phyloP scores from a whole-genome alignment of 1,140 invertebrate species.

The Drosophila mojavensis region DNA sequence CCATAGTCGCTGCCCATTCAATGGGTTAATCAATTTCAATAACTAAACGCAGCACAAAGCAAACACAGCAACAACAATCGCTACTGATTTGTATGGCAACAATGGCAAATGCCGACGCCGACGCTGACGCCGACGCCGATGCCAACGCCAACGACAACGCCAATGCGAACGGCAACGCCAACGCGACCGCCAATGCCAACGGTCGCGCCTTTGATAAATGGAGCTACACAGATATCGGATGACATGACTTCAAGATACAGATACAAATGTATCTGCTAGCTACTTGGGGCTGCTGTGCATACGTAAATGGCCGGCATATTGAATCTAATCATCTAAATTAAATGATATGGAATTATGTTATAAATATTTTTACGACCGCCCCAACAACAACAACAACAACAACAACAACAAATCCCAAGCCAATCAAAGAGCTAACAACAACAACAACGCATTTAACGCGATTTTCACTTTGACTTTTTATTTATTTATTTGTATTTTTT shows the following conservation, averaged over 20 bases:
- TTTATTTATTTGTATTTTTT: slow-evolving; percentile 11
- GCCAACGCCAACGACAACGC: slow-evolving; percentile 15
- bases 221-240: slow-evolving; percentile 33
- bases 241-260: slow-evolving; percentile 43
- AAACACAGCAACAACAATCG: neutral
- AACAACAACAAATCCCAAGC: slow-evolving; percentile 38
- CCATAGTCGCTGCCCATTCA: neutral
- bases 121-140: slow-evolving; percentile 1
- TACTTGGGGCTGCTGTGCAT: slow-evolving; percentile 48
- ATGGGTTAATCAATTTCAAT: slow-evolving; percentile 26
- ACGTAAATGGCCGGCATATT: slow-evolving; percentile 51
- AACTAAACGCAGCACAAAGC: slow-evolving; percentile 5
- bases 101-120: neutral
- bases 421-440: slow-evolving; percentile 52
- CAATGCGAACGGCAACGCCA: neutral
- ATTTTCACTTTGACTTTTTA: slow-evolving; percentile 46
- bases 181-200: slow-evolving; percentile 11
- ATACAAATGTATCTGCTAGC: slow-evolving; percentile 60
- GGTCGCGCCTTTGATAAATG: slow-evolving; percentile 40
- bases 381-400: slow-evolving; percentile 24
- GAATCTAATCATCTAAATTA: slow-evolving; percentile 78
- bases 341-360: slow-evolving; percentile 81
- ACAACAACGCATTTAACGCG: slow-evolving; percentile 57
- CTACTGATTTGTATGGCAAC: neutral
- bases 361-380: slow-evolving; percentile 68